These are phyloP conservation scores for Sapajus apella DNA, from an alignment of 2,113 vertebrate species.

Conservation along the genomic window DNA sequence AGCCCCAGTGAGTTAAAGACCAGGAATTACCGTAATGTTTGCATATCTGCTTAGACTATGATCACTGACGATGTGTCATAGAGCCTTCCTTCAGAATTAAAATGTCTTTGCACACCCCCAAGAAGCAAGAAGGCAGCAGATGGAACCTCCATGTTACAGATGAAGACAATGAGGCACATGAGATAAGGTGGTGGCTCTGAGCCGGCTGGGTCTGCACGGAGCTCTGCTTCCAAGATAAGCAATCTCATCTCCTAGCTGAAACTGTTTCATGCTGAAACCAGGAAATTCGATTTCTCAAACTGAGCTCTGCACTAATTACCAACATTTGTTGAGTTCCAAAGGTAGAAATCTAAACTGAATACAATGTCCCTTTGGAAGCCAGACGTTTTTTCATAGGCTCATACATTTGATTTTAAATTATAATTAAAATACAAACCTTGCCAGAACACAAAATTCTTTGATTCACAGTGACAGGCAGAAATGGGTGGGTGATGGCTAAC, in stretches of 20 bases:
- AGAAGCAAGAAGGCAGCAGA: not conserved
- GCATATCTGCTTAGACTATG: not conserved
- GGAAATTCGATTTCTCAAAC: conserved; percentile 50
- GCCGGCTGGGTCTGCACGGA: too few species aligned
- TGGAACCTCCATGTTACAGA: not conserved
- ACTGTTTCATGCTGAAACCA: not conserved
- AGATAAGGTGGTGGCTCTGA: not conserved
- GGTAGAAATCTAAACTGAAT: conserved; percentile 26
- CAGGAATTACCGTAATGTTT: not conserved
- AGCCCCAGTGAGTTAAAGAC: not conserved
- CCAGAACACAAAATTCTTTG: conserved; percentile 99
- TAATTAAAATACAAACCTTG: conserved; percentile 91
- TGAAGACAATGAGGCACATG: not conserved
- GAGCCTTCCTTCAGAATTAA: not conserved
- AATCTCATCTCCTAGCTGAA: not conserved
- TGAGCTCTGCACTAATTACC: not conserved
- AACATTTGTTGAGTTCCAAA: conserved; percentile 57
- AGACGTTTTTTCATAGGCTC: conserved; percentile 15
- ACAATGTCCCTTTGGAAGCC: not conserved
- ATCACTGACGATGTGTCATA: not conserved
- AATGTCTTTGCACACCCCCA: not conserved
- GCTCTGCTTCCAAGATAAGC: not conserved
- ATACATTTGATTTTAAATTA: conserved; percentile 54
- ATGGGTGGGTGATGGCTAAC: conserved; percentile 99
- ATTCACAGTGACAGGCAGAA: conserved; percentile 99